Percentiles rank a stretch among this genome's conserved stretches.
phyloP scores from a whole-genome alignment of 2,113 vertebrate species.

The Equus quagga region DNA sequence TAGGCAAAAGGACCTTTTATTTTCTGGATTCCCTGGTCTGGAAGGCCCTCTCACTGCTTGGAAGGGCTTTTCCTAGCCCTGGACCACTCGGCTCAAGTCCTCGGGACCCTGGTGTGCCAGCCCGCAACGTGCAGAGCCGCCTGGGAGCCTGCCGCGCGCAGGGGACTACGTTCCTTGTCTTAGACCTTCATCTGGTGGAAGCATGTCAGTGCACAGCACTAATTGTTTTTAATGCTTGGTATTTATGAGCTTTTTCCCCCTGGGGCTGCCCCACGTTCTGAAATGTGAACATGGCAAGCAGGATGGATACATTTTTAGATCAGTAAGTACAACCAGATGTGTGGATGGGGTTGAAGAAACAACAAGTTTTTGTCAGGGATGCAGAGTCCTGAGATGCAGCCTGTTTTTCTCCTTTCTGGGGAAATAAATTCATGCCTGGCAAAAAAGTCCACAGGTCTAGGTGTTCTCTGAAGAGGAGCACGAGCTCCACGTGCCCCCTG shows the following conservation, averaged over 20 bases:
- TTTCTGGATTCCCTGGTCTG: not conserved
- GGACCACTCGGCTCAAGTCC: not conserved
- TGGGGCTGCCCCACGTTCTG: slow-evolving; percentile 12
- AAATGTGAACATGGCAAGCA: slow-evolving; percentile 59
- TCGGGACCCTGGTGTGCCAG: not conserved
- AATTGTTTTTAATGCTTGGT: not conserved
- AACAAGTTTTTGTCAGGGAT: slow-evolving; percentile 38
- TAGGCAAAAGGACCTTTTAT: not conserved
- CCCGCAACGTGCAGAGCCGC: not conserved
- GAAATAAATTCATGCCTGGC: slow-evolving; percentile 43
- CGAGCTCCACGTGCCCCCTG: not conserved
- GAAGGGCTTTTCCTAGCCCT: not conserved
- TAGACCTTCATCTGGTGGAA: not conserved
- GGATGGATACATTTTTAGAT: slow-evolving; percentile 70
- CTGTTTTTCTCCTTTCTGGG: slow-evolving; percentile 15
- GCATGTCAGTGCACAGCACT: not conserved
- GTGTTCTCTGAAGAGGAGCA: not conserved
- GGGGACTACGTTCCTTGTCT: not conserved
- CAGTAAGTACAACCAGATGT: slow-evolving; percentile 74
- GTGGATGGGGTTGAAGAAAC: slow-evolving; percentile 55
- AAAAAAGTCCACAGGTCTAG: not conserved
- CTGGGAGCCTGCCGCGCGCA: not conserved
- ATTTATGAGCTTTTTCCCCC: slow-evolving; percentile 31
- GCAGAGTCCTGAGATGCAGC: not conserved
- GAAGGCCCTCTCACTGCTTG: not conserved